These are phyloP conservation scores for Drosophila greeni DNA, from an alignment of 2,888 invertebrate genomes.

Conservation along the genomic window DNA sequence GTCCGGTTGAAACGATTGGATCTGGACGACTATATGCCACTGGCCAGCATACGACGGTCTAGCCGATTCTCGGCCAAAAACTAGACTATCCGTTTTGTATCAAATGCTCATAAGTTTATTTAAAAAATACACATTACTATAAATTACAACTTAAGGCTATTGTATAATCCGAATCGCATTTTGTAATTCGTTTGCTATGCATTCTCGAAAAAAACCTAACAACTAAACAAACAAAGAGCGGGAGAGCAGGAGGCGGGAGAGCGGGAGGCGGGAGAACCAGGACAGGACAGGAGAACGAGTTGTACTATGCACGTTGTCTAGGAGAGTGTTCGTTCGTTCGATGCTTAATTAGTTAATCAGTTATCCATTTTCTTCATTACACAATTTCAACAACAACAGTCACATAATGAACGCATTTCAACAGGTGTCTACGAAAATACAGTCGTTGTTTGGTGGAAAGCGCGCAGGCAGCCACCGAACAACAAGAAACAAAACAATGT, in stretches of 20 bases:
- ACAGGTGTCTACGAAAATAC: conserved; percentile 64
- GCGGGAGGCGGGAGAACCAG: conserved; percentile 13
- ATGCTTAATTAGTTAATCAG: conserved; percentile 38
- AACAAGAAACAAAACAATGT: conserved; percentile 40
- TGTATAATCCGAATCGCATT: conserved; percentile 38
- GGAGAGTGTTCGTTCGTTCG: conserved; percentile 32
- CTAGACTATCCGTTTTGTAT: conserved; percentile 40
- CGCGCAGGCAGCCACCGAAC: conserved; percentile 31
- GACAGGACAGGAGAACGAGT: conserved; percentile 32
- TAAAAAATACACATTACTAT: conserved; percentile 66
- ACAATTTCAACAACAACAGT: conserved; percentile 52
- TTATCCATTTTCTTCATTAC: conserved; percentile 20
- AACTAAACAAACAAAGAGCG: conserved; percentile 52
- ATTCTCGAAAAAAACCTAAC: conserved; percentile 36
- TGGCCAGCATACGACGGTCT: conserved; percentile 34
- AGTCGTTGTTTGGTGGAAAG: conserved; percentile 47
- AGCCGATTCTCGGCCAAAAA: background rate
- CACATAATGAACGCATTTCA: conserved; percentile 53
- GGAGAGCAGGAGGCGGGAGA: conserved; percentile 11
- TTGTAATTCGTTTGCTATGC: conserved; percentile 31
- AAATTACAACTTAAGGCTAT: conserved; percentile 67
- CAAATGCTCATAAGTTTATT: conserved; percentile 71
- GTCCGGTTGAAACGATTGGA: conserved; percentile 55
- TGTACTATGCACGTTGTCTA: conserved; percentile 38
- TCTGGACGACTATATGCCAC: conserved; percentile 46